Evolutionary conservation across 2,113 vertebrate genomes (phyloP), one percentile per base, ranked within the genome.

Genomic region (Halichoerus grypus): DNA sequence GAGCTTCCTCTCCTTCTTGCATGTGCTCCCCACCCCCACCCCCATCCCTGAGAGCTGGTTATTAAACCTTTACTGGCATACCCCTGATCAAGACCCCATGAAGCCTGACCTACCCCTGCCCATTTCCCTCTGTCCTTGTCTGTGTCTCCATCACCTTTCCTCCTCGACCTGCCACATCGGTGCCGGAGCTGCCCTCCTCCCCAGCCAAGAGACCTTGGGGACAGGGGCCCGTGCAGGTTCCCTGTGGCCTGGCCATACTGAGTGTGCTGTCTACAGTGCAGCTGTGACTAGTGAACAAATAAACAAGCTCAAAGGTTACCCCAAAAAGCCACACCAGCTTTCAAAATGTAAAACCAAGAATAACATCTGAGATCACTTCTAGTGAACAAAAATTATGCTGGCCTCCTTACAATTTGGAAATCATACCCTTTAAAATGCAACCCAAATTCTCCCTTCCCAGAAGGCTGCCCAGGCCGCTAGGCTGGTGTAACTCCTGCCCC

Each of bases 11-110:
- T 21, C 26, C 14, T 42, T 7, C 2, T 11, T 46, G 67, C 11
- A 4, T 3, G 3, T 13, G 24, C 3, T 46, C 7, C 15, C 46
- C 16, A 13, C 5, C 46, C 22, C 0, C 1, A n/a, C 61, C 9
- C 7, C 3, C 18, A 36, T 15, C 28, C 10, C 77, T 74, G 36
- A 59, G 69, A 57, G 21, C 21, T 72, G 36, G 21, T 22, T 81
- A 9, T 36, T 51, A 19, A 67, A 69, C 22, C 13, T 88, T 61
- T 36, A 16, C 36, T 55, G 57, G 63, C 36, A 33, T 12, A 28
- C 31, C 46, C 6, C 36, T 9, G 9, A 63, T 42, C 46, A 15
- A n/a, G 28, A 57, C 4, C 31, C 31, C 21, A 6, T 7, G 21
- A 63, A 83, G 16, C 46, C 8, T 39, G 19, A n/a, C 1, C 51